Evolutionary conservation across 2,113 vertebrate genomes (phyloP).

Genomic region (Nipponia nippon): DNA sequence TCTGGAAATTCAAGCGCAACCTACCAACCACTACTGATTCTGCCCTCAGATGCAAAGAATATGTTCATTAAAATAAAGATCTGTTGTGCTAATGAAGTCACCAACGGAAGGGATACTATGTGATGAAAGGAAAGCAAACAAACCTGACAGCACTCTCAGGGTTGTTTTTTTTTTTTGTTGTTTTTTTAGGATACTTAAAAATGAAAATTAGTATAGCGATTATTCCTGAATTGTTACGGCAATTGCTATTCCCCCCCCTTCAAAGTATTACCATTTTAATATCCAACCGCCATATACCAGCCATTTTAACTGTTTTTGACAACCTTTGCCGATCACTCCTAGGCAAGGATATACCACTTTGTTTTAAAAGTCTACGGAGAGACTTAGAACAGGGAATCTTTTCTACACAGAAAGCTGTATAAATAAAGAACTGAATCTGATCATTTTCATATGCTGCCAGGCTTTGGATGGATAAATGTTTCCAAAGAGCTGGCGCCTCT

Average conservation of each 20-base stretch:
- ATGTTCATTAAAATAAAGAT: background rate
- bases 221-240: background rate
- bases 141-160: background rate
- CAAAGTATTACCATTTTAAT: background rate
- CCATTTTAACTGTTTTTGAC: background rate
- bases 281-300: background rate
- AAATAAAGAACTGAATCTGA: conserved; percentile 58
- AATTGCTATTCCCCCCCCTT: background rate
- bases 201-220: background rate
- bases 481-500: conserved; percentile 69
- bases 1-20: background rate
- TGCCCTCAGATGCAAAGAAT: background rate
- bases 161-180: no score
- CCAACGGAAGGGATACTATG: background rate
- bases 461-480: conserved; percentile 63
- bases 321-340: background rate
- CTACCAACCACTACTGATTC: background rate
- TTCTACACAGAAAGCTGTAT: conserved; percentile 1
- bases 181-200: background rate
- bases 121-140: background rate
- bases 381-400: background rate
- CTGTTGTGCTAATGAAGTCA: background rate
- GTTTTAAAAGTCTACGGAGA: background rate
- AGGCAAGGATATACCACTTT: background rate
- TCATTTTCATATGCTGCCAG: conserved; percentile 75